phyloP scores from a whole-genome alignment of 2,888 invertebrate species.

The Achlya flavicornis region DNA sequence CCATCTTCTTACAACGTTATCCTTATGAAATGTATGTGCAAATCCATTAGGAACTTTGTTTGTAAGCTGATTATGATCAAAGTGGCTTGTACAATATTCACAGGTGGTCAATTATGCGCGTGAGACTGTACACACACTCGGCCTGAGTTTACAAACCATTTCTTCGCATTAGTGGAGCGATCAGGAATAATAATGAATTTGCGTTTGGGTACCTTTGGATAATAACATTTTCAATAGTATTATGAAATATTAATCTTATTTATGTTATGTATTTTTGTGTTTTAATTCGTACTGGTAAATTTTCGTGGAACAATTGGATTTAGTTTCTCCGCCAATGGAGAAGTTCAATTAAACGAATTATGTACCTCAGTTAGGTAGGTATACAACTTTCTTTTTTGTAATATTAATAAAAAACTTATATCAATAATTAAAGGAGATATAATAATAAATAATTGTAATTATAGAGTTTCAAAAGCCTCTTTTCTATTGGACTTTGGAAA shows the following conservation, averaged over 20 bases:
- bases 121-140: constrained; percentile 22
- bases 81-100: constrained; percentile 1
- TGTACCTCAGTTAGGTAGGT: too few species aligned
- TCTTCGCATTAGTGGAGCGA: constrained; percentile 57
- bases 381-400: too few species aligned
- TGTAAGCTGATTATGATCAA: constrained; percentile 22
- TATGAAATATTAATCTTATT: too few species aligned
- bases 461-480: too few species aligned
- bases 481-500: too few species aligned
- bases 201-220: neutral
- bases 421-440: too few species aligned
- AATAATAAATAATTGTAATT: too few species aligned
- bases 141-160: constrained; percentile 54
- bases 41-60: constrained; percentile 25
- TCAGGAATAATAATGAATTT: constrained; percentile 36
- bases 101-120: constrained; percentile 9
- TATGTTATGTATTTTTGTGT: too few species aligned
- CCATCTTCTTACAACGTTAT: neutral
- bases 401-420: too few species aligned
- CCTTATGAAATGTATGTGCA: constrained; percentile 16
- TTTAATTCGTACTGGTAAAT: too few species aligned
- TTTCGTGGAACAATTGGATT: too few species aligned
- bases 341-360: neutral
- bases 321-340: neutral
- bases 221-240: too few species aligned